Conservation (phyloP, 1,140 invertebrate species). For the Scylla paramamosain region DNA sequence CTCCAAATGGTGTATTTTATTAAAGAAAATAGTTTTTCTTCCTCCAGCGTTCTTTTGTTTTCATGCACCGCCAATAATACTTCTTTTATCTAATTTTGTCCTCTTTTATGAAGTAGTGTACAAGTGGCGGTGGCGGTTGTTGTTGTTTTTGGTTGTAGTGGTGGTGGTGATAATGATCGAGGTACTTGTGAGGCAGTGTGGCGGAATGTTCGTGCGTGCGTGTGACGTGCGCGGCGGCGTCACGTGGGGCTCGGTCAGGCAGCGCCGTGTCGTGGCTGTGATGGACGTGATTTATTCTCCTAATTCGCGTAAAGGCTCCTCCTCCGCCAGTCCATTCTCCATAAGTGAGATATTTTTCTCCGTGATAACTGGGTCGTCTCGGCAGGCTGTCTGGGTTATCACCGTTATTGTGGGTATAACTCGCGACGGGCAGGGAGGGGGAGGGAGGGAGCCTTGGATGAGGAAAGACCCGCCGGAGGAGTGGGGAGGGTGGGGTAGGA, state of each 20-base stretch:
- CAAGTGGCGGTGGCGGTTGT: no score
- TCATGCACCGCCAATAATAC: background rate
- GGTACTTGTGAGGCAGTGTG: background rate
- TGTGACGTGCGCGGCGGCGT: background rate
- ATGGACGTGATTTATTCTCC: conserved; percentile 31
- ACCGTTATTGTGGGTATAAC: conserved; percentile 21
- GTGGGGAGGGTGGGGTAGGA: background rate
- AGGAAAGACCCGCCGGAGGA: no score
- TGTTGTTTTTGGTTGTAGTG: no score
- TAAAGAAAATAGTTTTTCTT: background rate
- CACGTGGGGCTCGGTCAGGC: background rate
- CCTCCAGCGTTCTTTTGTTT: background rate
- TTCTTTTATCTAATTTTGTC: background rate
- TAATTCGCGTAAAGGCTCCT: conserved; percentile 45
- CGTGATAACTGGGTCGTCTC: conserved; percentile 16
- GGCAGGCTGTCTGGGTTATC: background rate
- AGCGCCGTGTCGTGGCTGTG: background rate
- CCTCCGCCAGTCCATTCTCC: conserved; percentile 43
- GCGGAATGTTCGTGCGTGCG: background rate
- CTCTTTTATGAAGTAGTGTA: background rate
- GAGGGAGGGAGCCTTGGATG: background rate
- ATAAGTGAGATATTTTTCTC: conserved; percentile 52
- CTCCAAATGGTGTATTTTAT: background rate
- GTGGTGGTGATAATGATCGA: no score
- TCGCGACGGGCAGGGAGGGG: background rate